Conservation (phyloP, 2,888 invertebrate genomes). For the Nomada ferruginata region DNA sequence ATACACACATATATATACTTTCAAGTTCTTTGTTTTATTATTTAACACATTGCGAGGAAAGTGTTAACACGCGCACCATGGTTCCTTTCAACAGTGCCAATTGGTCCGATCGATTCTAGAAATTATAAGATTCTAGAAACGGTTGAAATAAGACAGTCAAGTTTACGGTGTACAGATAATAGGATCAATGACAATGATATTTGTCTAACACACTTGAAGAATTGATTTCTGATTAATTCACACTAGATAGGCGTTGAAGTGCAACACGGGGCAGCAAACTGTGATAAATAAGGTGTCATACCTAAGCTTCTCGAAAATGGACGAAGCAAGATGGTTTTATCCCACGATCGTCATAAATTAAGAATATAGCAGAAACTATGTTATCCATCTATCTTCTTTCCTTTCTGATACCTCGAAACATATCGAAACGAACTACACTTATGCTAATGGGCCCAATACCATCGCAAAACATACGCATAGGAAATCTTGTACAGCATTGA, state of each 20-base stretch:
- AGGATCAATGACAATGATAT: too few relatives aligned
- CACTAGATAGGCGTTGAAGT: slow-evolving; percentile 68
- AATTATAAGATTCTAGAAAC: slow-evolving; percentile 2
- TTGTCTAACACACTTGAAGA: slow-evolving; percentile 35
- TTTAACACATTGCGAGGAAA: background rate
- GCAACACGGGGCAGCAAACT: slow-evolving; percentile 63
- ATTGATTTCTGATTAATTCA: slow-evolving; percentile 67
- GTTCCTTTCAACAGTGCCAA: slow-evolving; percentile 52
- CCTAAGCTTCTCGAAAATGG: slow-evolving; percentile 10
- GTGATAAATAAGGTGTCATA: slow-evolving; percentile 13
- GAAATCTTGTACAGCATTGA: slow-evolving; percentile 21
- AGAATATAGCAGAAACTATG: background rate
- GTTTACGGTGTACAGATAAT: slow-evolving; percentile 23
- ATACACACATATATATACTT: background rate
- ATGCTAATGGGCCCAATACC: slow-evolving; percentile 1
- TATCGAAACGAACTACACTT: slow-evolving; percentile 10
- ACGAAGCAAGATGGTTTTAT: slow-evolving; percentile 25
- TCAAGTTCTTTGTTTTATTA: slow-evolving; percentile 11
- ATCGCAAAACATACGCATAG: slow-evolving; percentile 21
- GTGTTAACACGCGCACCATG: background rate
- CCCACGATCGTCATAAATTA: background rate
- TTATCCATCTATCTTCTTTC: slow-evolving; percentile 26
- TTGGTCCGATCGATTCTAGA: slow-evolving; percentile 51
- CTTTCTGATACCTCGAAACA: slow-evolving; percentile 3
- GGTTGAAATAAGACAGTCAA: slow-evolving; percentile 30